Percentiles rank a stretch among this genome's conserved stretches.
Conservation (phyloP, 1,140 invertebrate genomes). For the Campoletis sonorensis region DNA sequence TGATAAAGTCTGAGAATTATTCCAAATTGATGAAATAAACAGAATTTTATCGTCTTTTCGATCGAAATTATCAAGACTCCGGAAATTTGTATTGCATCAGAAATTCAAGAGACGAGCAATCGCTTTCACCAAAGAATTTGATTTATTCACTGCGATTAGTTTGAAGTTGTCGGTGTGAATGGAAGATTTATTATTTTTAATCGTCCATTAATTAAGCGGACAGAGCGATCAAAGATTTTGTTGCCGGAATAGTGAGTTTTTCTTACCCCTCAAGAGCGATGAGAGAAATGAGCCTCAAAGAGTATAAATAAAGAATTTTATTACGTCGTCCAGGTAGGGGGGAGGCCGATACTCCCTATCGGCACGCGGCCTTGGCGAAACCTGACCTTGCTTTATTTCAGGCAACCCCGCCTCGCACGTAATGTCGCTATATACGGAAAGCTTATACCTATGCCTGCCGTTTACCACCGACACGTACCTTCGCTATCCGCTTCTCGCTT, state of each 20-base stretch:
- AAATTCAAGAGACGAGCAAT: too few relatives aligned
- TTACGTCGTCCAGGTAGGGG: constrained; percentile 50
- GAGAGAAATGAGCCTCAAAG: constrained; percentile 1
- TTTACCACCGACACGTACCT: not conserved
- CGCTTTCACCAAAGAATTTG: too few relatives aligned
- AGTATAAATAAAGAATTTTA: constrained; percentile 43
- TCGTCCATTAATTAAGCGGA: not conserved
- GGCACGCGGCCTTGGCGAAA: constrained; percentile 64
- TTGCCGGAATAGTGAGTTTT: constrained; percentile 19
- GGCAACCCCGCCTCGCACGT: constrained; percentile 58
- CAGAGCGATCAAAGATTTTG: not conserved
- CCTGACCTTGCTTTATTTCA: constrained; percentile 70
- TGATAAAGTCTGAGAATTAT: too few relatives aligned
- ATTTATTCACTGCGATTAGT: not conserved
- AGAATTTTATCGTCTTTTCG: too few relatives aligned
- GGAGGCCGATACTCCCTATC: constrained; percentile 64
- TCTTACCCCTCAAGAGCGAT: not conserved
- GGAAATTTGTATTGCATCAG: too few relatives aligned
- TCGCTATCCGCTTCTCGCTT: too few relatives aligned
- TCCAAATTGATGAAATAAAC: too few relatives aligned
- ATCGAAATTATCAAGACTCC: too few relatives aligned
- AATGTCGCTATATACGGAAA: constrained; percentile 57
- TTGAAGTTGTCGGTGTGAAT: not conserved
- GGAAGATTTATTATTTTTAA: not conserved
- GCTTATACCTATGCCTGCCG: constrained; percentile 7